These are phyloP conservation scores for Zenarchopterus dispar DNA, from an alignment of 2,797 vertebrate species.

Conservation along the genomic window DNA sequence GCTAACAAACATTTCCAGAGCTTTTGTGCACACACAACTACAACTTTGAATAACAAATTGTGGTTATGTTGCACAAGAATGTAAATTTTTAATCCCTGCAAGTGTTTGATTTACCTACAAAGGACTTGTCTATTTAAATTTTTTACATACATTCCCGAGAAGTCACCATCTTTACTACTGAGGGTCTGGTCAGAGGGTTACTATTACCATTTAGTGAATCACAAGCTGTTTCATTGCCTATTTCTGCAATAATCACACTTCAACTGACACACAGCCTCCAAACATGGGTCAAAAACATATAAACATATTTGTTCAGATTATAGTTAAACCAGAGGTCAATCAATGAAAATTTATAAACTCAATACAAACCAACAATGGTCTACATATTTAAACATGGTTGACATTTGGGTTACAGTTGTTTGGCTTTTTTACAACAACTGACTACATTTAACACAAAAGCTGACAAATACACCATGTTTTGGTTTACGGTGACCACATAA, in stretches of 20 bases:
- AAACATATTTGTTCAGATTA: slow-evolving; percentile 9
- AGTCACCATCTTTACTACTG: no score
- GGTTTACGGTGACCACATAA: no score
- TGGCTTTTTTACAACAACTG: no score
- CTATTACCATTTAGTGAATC: not conserved
- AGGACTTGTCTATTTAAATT: no score
- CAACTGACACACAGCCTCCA: not conserved
- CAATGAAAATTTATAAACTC: not conserved
- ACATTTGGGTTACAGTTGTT: no score
- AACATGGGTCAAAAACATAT: slow-evolving; percentile 8
- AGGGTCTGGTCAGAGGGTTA: not conserved
- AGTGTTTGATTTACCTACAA: no score
- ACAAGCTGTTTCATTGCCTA: not conserved
- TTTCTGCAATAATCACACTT: not conserved
- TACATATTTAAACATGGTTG: no score
- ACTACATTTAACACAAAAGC: slow-evolving; percentile 1
- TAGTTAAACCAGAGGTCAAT: slow-evolving; percentile 16
- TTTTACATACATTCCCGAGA: not conserved
- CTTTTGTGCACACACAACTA: not conserved
- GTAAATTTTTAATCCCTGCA: no score
- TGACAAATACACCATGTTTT: not conserved
- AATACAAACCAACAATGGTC: no score
- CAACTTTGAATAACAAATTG: not conserved
- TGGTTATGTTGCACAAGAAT: no score
- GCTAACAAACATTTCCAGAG: not conserved